Evolutionary conservation across 92 coral and sea anemone genomes (phyloP).

Genomic region (Palythoa grandiflora): DNA sequence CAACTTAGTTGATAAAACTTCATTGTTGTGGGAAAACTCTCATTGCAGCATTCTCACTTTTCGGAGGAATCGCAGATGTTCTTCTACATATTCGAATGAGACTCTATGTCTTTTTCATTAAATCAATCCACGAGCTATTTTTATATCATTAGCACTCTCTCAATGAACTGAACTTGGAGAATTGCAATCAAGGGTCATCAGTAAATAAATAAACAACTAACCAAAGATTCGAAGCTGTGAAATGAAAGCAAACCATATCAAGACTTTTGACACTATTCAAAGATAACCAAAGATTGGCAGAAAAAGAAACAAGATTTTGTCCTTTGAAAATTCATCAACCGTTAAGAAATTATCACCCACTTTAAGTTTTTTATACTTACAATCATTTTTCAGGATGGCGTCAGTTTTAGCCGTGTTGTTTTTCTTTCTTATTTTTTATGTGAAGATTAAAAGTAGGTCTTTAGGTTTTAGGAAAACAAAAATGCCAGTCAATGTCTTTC

Average conservation of each 20-base stretch:
- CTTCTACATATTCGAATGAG: background rate
- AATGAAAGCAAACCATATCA: background rate
- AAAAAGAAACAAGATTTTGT: background rate
- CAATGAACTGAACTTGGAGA: background rate
- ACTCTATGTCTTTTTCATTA: background rate
- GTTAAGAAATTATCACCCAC: no score
- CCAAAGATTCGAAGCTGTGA: background rate
- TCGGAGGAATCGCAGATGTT: background rate
- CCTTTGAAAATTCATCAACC: background rate
- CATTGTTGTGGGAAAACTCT: background rate
- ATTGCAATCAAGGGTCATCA: background rate
- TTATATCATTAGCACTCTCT: background rate
- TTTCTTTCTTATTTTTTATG: background rate
- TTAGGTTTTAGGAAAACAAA: background rate
- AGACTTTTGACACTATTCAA: conserved; percentile 4
- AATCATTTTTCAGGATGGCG: background rate
- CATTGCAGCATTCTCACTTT: background rate
- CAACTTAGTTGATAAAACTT: background rate
- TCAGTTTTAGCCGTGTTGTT: background rate
- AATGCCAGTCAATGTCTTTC: background rate
- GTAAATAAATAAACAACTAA: conserved; percentile 12
- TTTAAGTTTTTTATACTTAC: background rate
- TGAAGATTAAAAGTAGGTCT: background rate
- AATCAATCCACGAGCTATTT: background rate
- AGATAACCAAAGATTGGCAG: background rate